Conservation (phyloP, 1,140 invertebrate species). For the Artemia franciscana region DNA sequence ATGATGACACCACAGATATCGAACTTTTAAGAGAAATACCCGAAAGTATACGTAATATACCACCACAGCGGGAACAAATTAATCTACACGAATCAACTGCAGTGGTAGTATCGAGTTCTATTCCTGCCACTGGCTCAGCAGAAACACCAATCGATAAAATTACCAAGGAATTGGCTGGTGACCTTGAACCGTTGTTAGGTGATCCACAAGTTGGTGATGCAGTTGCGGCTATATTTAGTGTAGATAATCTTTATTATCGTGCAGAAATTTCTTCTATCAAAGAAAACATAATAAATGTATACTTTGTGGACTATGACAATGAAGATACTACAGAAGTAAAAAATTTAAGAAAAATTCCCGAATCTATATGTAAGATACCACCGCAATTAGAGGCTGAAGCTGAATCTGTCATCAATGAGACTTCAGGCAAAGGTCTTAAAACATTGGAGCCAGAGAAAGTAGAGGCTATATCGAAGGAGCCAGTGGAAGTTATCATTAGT, state of each 20-base stretch:
- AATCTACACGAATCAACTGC: background rate
- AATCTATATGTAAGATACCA: background rate
- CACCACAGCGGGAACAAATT: background rate
- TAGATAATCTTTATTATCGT: slow-evolving; percentile 51
- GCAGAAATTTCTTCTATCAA: slow-evolving; percentile 44
- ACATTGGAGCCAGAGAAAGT: background rate
- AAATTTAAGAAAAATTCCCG: slow-evolving; percentile 29
- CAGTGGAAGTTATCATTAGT: background rate
- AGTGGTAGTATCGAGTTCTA: background rate
- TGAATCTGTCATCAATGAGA: background rate
- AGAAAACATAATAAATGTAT: slow-evolving; percentile 37
- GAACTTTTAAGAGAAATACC: slow-evolving; percentile 27
- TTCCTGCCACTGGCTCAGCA: background rate
- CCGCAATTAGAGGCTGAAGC: background rate
- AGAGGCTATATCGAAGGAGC: background rate
- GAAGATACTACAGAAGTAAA: slow-evolving; percentile 16
- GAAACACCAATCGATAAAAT: background rate
- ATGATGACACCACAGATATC: slow-evolving; percentile 20
- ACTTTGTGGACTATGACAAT: slow-evolving; percentile 64
- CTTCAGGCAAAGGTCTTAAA: background rate
- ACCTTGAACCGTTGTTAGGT: background rate
- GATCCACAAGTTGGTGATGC: background rate
- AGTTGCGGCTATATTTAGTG: slow-evolving; percentile 36
- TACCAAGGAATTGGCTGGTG: background rate
- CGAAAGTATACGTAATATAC: background rate